These are phyloP conservation scores for Meloe dianella DNA, from an alignment of 2,888 invertebrate species.

Conservation along the genomic window DNA sequence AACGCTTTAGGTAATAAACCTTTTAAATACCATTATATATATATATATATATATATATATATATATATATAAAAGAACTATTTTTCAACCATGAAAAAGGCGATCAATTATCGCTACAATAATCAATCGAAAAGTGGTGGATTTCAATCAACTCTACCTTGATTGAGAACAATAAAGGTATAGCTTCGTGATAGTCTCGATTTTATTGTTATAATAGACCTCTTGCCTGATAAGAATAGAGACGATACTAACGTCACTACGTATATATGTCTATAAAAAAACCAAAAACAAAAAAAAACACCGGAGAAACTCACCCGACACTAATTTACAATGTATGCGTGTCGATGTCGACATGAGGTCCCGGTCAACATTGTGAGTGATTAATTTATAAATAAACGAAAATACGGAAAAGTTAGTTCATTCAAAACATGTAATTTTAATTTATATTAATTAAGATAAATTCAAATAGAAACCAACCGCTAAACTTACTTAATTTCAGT, in stretches of 20 bases:
- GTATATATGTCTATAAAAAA: no score
- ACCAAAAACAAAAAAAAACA: no score
- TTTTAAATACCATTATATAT: not conserved
- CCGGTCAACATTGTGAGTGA: conserved; percentile 21
- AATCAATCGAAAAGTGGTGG: not conserved
- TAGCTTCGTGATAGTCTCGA: conserved; percentile 7
- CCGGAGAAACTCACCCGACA: not conserved
- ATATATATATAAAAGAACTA: no score
- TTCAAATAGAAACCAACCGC: conserved; percentile 18
- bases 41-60: no score
- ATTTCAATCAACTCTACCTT: not conserved
- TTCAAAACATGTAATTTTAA: conserved; percentile 30
- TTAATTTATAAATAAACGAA: conserved; percentile 33
- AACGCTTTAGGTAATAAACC: not conserved
- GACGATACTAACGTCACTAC: conserved; percentile 5
- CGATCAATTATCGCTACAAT: conserved; percentile 14
- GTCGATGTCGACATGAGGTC: conserved; percentile 15
- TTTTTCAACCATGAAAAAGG: not conserved
- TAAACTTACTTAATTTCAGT: conserved; percentile 20
- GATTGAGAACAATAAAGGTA: conserved; percentile 12
- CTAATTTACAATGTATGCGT: conserved; percentile 23
- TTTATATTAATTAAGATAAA: conserved; percentile 33
- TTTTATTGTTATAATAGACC: conserved; percentile 5
- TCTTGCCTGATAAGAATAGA: conserved; percentile 6
- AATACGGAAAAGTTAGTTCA: conserved; percentile 21